Evolutionary conservation across 1,140 invertebrate genomes (phyloP).

Genomic region (Bombus haemorrhoidalis): DNA sequence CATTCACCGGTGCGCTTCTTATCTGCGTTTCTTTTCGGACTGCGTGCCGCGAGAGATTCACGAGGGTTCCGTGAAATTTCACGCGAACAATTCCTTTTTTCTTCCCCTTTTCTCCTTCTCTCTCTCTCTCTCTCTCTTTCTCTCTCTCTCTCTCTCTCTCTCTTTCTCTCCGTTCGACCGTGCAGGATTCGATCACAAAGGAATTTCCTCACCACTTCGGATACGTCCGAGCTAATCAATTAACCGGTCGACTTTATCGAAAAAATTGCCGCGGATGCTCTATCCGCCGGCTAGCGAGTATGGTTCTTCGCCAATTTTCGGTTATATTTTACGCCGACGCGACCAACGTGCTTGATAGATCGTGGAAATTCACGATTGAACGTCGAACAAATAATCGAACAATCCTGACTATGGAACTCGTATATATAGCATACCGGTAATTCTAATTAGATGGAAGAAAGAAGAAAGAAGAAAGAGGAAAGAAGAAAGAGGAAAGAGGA

Average conservation of each 20-base stretch:
- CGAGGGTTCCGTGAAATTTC: slow-evolving; percentile 41
- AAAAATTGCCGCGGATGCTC: too few species aligned
- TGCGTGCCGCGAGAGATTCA: slow-evolving; percentile 35
- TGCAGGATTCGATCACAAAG: slow-evolving; percentile 24
- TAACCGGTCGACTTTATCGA: slow-evolving; percentile 19
- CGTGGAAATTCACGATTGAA: too few species aligned
- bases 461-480: accelerated
- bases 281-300: background rate
- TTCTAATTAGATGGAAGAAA: accelerated
- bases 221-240: slow-evolving; percentile 29
- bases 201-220: slow-evolving; percentile 17
- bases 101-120: background rate
- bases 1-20: slow-evolving; percentile 33
- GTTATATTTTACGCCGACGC: too few species aligned
- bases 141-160: too few species aligned
- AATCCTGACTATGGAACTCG: too few species aligned
- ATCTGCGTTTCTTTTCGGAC: slow-evolving; percentile 39
- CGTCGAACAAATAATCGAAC: too few species aligned
- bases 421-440: accelerated
- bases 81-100: slow-evolving; percentile 21
- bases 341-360: too few species aligned
- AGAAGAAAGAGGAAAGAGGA: accelerated
- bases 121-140: accelerated
- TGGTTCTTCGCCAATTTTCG: too few species aligned
- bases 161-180: too few species aligned